Conservation (phyloP, 64 coral and sea anemone species). For the Montipora efflorescens region DNA sequence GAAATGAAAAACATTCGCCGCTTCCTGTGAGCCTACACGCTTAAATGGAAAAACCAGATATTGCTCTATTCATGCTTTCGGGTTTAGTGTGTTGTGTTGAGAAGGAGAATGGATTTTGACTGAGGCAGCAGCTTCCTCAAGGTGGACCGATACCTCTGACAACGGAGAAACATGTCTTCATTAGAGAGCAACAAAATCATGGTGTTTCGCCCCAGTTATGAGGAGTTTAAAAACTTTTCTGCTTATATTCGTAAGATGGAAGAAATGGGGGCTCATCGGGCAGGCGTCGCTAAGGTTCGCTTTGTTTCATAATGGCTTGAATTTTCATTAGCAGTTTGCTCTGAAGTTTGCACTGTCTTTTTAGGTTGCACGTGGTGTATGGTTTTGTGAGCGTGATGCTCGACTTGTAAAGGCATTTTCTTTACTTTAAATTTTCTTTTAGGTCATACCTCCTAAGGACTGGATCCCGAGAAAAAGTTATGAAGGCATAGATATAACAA, state of each 20-base stretch:
- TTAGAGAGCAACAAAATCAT: conserved; percentile 78
- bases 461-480: conserved; percentile 92
- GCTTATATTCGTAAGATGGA: conserved; percentile 97
- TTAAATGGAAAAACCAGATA: conserved; percentile 18
- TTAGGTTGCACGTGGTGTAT: conserved; percentile 4
- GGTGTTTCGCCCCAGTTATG: conserved; percentile 94
- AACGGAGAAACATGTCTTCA: conserved; percentile 49
- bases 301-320: not conserved
- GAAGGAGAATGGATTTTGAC: not conserved
- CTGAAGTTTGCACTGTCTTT: not conserved
- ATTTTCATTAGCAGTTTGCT: conserved; percentile 6
- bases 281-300: conserved; percentile 93
- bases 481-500: conserved; percentile 69
- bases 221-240: conserved; percentile 92
- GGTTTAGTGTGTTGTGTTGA: not conserved
- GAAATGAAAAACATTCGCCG: not conserved
- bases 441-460: conserved; percentile 98
- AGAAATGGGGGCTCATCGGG: conserved; percentile 85
- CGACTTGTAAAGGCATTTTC: not conserved
- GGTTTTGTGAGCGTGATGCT: conserved; percentile 16
- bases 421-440: not conserved
- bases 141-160: not conserved
- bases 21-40: not conserved
- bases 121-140: too few relatives aligned
- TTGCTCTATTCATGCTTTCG: not conserved